Evolutionary conservation across 2,113 vertebrate genomes (phyloP), one percentile per base, ranked within the genome.

Genomic region (Maccullochella peelii): DNA sequence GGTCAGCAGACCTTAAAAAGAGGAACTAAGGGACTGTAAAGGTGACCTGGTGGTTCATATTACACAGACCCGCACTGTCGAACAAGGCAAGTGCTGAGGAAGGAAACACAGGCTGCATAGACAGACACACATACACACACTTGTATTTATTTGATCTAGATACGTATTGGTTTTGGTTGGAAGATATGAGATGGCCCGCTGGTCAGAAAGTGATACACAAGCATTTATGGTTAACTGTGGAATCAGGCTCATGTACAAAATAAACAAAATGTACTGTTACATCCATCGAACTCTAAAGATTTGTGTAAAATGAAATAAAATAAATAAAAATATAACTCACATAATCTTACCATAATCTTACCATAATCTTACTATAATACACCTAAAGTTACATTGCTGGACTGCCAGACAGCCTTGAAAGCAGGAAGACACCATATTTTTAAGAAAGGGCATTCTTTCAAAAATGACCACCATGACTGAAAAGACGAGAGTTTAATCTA

Each of bases 51-150:
- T 38, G 80, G 67, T 80, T 93, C 86, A 59, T 65, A 50, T 92
- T 92, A 89, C 91, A 86, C 82, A 83, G 90, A 89, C 62, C 73
- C 81, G 80, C 77, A 86, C 87, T 86, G 88, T 82, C 20, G 23
- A 72, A 79, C 77, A 79, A 88, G 77, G 67, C 88, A 76, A 90
- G 66, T 61, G 73, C 75, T 80, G 38, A 80, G 59, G 23, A 74
- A 40, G 68, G 69, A 87, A 81, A 82, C 65, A 61, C 42, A 15
- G 47, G 42, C 71, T 58, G 65, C 15, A 75, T 25, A 80, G 47
- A 59, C 77, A 68, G 14, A 62, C 44, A 58, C 63, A 57, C 70
- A 61, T n/a, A 52, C 36, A 42, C 18, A 69, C 66, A 49, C 65
- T 61, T 44, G 8, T 38, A 50, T 66, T 11, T 42, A 38, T 49